Conservation (phyloP, 2,113 vertebrate genomes). For the Mustela nigripes region DNA sequence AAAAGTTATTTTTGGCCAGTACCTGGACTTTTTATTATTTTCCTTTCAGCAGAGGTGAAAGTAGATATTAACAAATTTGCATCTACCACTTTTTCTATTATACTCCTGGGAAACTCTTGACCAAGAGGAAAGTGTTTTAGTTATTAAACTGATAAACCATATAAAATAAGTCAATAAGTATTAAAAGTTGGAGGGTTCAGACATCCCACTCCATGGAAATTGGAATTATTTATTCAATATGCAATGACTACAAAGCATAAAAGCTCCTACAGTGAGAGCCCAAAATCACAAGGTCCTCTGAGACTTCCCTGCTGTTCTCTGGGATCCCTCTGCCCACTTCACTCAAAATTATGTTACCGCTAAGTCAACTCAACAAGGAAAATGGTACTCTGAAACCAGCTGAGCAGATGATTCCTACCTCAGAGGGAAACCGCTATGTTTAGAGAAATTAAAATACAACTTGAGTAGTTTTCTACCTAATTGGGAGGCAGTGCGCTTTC, state of each 20-base stretch:
- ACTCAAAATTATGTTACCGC: slow-evolving; percentile 67
- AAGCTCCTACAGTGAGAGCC: slow-evolving; percentile 81
- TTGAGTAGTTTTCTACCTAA: slow-evolving; percentile 53
- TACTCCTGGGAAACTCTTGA: slow-evolving; percentile 70
- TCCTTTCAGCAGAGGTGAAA: slow-evolving; percentile 72
- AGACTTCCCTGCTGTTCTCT: slow-evolving; percentile 77
- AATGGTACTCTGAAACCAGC: slow-evolving; percentile 51
- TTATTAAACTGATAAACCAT: slow-evolving; percentile 81
- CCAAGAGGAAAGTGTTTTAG: slow-evolving; percentile 74
- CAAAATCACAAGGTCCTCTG: slow-evolving; percentile 78
- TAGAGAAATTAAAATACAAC: slow-evolving; percentile 63
- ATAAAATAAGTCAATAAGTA: slow-evolving; percentile 73
- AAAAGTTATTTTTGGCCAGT: slow-evolving; percentile 70
- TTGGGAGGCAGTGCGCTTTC: not conserved
- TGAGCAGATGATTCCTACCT: slow-evolving; percentile 28
- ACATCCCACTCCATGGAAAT: slow-evolving; percentile 84
- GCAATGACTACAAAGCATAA: slow-evolving; percentile 83
- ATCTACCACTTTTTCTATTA: slow-evolving; percentile 51
- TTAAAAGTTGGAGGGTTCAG: slow-evolving; percentile 70
- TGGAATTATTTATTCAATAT: slow-evolving; percentile 84
- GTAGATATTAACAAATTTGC: slow-evolving; percentile 69
- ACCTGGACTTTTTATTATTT: slow-evolving; percentile 74
- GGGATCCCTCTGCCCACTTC: slow-evolving; percentile 62
- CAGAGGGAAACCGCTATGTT: slow-evolving; percentile 67
- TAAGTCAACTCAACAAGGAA: slow-evolving; percentile 67